phyloP scores from a whole-genome alignment of 2,113 vertebrate genomes.

The Syrrhaptes paradoxus region DNA sequence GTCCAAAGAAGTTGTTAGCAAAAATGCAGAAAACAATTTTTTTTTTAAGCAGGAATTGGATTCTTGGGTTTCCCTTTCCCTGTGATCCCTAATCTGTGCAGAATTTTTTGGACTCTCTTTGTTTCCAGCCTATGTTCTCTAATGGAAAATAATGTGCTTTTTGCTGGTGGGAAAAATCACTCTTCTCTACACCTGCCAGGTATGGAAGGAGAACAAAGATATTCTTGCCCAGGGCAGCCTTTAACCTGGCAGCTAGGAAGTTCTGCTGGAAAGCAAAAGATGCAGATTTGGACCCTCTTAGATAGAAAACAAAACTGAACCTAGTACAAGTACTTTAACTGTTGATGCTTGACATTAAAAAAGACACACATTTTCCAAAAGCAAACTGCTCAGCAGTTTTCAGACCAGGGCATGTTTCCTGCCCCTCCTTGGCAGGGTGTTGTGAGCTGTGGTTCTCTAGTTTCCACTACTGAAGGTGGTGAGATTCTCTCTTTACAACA shows the following conservation, averaged over 20 bases:
- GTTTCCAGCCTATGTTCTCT: background rate
- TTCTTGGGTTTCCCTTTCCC: background rate
- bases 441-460: background rate
- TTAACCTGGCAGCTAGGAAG: background rate
- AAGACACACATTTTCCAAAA: background rate
- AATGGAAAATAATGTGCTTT: background rate
- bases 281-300: background rate
- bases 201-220: background rate
- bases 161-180: background rate
- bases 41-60: background rate
- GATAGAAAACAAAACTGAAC: background rate
- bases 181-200: background rate
- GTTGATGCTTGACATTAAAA: background rate
- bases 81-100: background rate
- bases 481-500: background rate
- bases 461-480: background rate
- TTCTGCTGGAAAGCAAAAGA: background rate
- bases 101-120: background rate
- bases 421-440: rapidly evolving
- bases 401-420: background rate
- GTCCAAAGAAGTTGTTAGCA: background rate
- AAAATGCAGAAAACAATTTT: background rate
- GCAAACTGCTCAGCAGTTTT: background rate
- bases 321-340: background rate
- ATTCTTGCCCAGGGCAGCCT: background rate